These are phyloP conservation scores for Tympanuchus pallidicinctus DNA, from an alignment of 2,113 vertebrate genomes.

Conservation along the genomic window DNA sequence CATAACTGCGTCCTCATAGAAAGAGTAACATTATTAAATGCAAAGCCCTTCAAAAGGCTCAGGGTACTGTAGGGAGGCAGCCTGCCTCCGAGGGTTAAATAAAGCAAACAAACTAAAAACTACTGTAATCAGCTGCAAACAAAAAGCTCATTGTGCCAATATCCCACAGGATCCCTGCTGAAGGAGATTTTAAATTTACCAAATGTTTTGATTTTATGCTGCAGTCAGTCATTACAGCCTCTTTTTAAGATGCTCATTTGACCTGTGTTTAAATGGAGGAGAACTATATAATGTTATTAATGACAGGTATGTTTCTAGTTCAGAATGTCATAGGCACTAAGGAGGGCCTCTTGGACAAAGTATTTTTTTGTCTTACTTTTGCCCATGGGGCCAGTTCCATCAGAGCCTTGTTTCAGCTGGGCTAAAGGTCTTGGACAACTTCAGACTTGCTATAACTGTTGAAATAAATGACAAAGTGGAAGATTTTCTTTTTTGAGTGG, in stretches of 20 bases:
- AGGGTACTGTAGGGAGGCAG: conserved; percentile 48
- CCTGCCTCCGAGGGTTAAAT: conserved; percentile 65
- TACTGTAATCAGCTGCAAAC: conserved; percentile 63
- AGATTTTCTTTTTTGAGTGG: not conserved
- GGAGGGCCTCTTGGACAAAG: conserved; percentile 7
- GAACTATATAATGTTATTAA: conserved; percentile 56
- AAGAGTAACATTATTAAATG: conserved; percentile 46
- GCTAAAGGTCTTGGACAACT: not conserved
- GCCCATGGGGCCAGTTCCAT: conserved; percentile 8
- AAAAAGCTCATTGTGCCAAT: conserved; percentile 72
- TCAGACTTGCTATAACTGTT: not conserved
- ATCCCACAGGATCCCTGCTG: conserved; percentile 23
- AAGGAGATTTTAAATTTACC: conserved; percentile 65
- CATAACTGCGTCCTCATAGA: conserved; percentile 54
- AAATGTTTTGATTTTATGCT: conserved; percentile 75
- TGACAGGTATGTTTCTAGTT: conserved; percentile 51
- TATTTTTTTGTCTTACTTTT: conserved; percentile 13
- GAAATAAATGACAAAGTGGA: conserved; percentile 16
- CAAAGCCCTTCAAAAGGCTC: conserved; percentile 2
- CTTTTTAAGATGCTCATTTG: conserved; percentile 66
- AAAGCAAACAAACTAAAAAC: conserved; percentile 73
- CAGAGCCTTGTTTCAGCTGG: not conserved
- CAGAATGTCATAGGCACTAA: not conserved
- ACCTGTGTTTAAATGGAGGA: conserved; percentile 37
- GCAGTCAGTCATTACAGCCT: conserved; percentile 46